Conservation (phyloP, 2,888 invertebrate genomes). For the Lycocerus yunnanus region DNA sequence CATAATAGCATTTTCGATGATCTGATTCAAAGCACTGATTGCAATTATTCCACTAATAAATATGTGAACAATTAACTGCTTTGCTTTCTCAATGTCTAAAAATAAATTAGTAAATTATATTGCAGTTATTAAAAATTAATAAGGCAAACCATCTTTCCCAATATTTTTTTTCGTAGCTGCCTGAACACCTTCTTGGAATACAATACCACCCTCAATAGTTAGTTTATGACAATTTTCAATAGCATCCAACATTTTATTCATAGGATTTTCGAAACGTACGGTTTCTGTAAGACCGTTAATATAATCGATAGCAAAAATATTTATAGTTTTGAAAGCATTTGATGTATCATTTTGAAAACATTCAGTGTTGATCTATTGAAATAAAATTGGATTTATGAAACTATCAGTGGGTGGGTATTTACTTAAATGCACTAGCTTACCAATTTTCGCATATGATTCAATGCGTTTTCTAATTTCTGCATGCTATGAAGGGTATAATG, state of each 20-base stretch:
- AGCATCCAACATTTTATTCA: neutral
- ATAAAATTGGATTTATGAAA: too few species aligned
- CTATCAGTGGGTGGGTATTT: too few species aligned
- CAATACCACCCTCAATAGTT: neutral
- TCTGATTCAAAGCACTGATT: neutral
- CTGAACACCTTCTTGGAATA: neutral
- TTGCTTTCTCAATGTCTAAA: neutral
- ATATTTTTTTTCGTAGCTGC: neutral
- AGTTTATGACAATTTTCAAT: neutral
- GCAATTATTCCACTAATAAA: neutral
- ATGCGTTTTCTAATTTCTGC: neutral
- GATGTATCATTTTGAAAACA: too few species aligned
- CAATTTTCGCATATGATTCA: neutral
- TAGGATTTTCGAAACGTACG: neutral
- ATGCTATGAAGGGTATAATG: neutral
- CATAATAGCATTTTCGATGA: too few species aligned
- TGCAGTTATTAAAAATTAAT: too few species aligned
- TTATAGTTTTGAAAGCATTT: too few species aligned
- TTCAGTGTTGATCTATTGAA: too few species aligned
- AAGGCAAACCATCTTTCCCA: neutral
- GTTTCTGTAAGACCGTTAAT: too few species aligned
- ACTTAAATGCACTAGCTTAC: too few species aligned
- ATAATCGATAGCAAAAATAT: too few species aligned
- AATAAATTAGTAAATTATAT: too few species aligned
- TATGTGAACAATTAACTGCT: neutral